Evolutionary conservation across 2,113 vertebrate genomes (phyloP), one percentile per base, ranked within the genome.

Genomic region (Syngnathus floridae): DNA sequence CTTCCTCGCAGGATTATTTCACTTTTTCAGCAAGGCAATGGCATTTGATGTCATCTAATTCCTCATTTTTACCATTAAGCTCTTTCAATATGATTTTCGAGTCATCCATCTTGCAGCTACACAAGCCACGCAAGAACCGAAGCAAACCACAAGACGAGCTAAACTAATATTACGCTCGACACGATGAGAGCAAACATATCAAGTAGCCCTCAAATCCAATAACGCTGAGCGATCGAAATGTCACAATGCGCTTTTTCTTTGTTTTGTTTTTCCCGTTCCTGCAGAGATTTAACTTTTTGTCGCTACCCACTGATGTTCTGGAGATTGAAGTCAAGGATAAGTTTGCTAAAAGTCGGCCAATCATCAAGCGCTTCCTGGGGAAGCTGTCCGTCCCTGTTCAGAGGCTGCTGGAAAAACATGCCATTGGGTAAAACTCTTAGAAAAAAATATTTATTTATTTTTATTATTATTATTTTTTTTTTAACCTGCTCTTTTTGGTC

Each of bases 271-370:
- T 22, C 22, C 88, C 3, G 65, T 82, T 57, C 73, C 81, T 35
- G 5, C 88, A 99, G 97, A 90, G 92, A 63, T 98, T 96, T 88
- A 95, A 84, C 86, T 99, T 99, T 80, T 94, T 99, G 72, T 98
- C 97, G 35, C 87, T 99, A 70, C 96, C 97, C 48, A 99, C 97
- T 8, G 97, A 99, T 4, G 95, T 98, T 68, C 87, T 99, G 89
- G 97, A 99, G 90, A 95, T 99, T 49, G 95, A 99, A 86, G 96
- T 99, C 72, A 99, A 99, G 83, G 97, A 99, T 80, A 99, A 99
- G 85, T 99, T 99, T 79, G 93, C 95, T 59, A 99, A 98, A 83
- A 99, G 97, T 77, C 92, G 97, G 7, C 97, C 97, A 0, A 99
- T 98, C 89, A 98, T 99, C 90, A 98, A 97, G 45, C 94, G 96